Base-by-base conservation (phyloP, 1,140 invertebrate species). In the Diachasma alloeum region DNA sequence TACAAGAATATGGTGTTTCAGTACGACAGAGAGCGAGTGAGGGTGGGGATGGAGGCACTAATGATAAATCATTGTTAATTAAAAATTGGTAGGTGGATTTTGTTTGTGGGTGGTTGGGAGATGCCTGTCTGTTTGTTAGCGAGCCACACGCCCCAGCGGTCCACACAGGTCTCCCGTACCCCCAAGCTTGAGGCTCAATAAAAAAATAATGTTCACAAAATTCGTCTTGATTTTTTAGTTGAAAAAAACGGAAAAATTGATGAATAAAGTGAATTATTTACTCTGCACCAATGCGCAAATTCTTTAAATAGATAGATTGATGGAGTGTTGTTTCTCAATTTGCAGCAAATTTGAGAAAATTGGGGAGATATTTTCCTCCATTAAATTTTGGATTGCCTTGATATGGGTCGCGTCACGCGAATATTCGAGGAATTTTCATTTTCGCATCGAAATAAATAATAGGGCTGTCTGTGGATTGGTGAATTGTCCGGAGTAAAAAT, bases 61-160 rank as follows among this genome's bases (percentile, higher is more conserved):
- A 76, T 69, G 67, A 46, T n/a, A 37, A 53, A 39, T 56, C 22
- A 63, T 22, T 22, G 15, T 44, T 13, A 48, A 69, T 53, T 56
- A 68, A 68, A 75, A 59, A 37, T 39, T 69, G 24, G 44, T 37
- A 36, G 56, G 26, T 39, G 31, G 48, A 72, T 71, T 76, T 59
- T 22, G 26, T 66, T 66, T 66, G 44, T 78, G 82, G 81, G 82
- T 86, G 83, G 84, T 78, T 84, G 85, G 87, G 86, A 89, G 86
- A 6, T 90, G 89, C 88, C 89, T 90, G 88, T 89, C 86, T 86
- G 88, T 89, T 89, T 90, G 80, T 90, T 90, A 90, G 89, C 88
- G 87, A 90, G 88, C 87, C 84, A 89, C 86, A 89, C 87, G 88
- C 86, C 87, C 88, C 87, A 87, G 84, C 85, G 88, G 88, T 90